Evolutionary conservation across 1,140 invertebrate genomes (phyloP).

Genomic region (Ceratosolen solmsi): DNA sequence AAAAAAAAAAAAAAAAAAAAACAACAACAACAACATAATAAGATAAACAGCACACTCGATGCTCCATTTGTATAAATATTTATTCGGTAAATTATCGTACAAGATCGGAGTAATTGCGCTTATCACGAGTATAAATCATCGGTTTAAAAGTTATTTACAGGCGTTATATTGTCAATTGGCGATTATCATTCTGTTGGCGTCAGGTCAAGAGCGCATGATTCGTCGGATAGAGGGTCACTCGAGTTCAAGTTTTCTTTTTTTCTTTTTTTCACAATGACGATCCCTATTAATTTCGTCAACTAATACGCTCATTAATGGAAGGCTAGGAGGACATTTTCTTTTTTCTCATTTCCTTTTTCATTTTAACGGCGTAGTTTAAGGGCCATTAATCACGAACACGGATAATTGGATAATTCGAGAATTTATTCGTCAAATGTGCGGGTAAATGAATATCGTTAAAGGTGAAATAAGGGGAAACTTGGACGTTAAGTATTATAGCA

Average conservation of each 20-base stretch:
- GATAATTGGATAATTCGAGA: slow-evolving; percentile 45
- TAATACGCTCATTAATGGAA: neutral
- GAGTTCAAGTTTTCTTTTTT: too few species aligned
- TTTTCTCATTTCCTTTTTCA: neutral
- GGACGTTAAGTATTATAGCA: too few species aligned
- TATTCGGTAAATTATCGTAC: slow-evolving; percentile 25
- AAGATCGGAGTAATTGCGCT: neutral
- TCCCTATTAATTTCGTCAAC: slow-evolving; percentile 22
- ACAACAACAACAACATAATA: too few species aligned
- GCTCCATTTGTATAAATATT: slow-evolving; percentile 19
- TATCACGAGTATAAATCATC: slow-evolving; percentile 21
- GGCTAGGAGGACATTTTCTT: too few species aligned
- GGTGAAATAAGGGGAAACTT: too few species aligned
- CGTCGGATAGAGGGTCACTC: too few species aligned
- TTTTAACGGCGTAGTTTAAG: neutral
- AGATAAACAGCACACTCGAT: neutral
- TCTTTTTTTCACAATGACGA: neutral
- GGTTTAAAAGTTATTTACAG: slow-evolving; percentile 1
- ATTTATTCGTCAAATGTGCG: slow-evolving; percentile 26
- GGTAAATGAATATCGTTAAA: slow-evolving; percentile 35
- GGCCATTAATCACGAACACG: slow-evolving; percentile 17
- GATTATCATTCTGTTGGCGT: neutral
- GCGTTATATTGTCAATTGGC: neutral
- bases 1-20: too few species aligned
- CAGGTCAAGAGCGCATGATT: neutral